phyloP scores from a whole-genome alignment of 2,113 vertebrate species.

The Chamaea fasciata region DNA sequence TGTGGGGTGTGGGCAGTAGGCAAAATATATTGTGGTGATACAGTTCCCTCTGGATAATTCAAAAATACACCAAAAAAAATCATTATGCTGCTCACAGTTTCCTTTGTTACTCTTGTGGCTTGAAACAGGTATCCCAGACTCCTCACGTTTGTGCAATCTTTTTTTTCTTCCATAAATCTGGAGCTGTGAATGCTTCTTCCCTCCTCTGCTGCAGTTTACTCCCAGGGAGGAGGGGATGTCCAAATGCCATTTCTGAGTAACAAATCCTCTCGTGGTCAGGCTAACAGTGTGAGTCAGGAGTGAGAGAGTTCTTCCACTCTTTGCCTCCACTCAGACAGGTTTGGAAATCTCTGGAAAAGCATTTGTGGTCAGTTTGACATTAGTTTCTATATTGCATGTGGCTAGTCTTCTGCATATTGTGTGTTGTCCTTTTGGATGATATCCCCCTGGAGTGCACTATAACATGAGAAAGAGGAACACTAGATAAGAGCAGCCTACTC shows the following conservation, averaged over 20 bases:
- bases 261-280: accelerated
- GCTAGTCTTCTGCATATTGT: not conserved
- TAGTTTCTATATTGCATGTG: not conserved
- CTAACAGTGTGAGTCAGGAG: not conserved
- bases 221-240: not conserved
- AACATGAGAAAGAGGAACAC: not conserved
- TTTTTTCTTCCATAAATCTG: not conserved
- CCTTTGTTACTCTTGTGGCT: not conserved
- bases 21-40: not conserved
- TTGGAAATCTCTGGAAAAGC: constrained; percentile 1
- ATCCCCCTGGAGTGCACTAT: not conserved
- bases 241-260: not conserved
- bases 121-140: not conserved
- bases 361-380: not conserved
- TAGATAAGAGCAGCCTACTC: not conserved
- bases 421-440: not conserved
- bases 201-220: not conserved
- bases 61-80: not conserved
- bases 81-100: not conserved
- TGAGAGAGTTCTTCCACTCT: constrained; percentile 2
- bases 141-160: not conserved
- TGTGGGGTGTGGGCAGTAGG: not conserved
- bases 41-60: not conserved
- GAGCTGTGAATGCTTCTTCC: not conserved
- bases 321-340: not conserved